phyloP scores from a whole-genome alignment of 2,888 invertebrate species.

The Horisme vitalbata region DNA sequence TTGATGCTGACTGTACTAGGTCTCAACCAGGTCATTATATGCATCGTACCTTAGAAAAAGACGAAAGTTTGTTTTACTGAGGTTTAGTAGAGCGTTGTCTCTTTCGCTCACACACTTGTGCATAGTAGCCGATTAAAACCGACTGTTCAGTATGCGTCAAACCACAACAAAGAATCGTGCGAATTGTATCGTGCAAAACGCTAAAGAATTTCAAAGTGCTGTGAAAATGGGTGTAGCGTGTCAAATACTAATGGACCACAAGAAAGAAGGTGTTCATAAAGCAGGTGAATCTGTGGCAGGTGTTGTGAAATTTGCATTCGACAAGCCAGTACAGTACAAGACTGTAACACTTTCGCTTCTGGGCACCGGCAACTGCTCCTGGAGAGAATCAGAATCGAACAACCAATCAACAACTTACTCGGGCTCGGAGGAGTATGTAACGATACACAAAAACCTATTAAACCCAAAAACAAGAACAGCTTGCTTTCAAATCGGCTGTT shows the following conservation, averaged over 20 bases:
- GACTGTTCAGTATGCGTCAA: too few species aligned
- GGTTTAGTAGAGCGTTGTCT: too few species aligned
- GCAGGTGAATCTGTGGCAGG: constrained; percentile 37
- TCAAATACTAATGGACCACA: constrained; percentile 33
- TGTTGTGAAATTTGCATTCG: constrained; percentile 32
- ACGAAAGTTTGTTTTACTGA: too few species aligned
- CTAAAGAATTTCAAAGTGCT: background rate
- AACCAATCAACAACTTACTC: constrained; percentile 9
- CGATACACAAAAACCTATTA: constrained; percentile 3
- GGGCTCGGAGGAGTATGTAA: constrained; percentile 19
- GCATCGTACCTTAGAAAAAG: too few species aligned
- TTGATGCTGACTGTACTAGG: too few species aligned
- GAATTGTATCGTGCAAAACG: too few species aligned
- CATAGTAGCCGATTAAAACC: too few species aligned
- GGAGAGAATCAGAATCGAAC: background rate
- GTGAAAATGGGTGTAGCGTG: constrained; percentile 29
- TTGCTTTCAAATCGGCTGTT: constrained; percentile 13
- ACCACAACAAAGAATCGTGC: too few species aligned
- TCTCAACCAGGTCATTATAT: too few species aligned
- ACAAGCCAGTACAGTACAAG: constrained; percentile 32
- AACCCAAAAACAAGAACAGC: constrained; percentile 4
- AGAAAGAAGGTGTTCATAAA: constrained; percentile 27
- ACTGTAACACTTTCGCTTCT: constrained; percentile 31
- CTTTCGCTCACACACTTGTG: too few species aligned
- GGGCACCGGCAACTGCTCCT: constrained; percentile 24